Evolutionary conservation across 2,888 invertebrate species (phyloP), one percentile per base, ranked within the genome.

Genomic region (Glyphotaelius pellucidus): DNA sequence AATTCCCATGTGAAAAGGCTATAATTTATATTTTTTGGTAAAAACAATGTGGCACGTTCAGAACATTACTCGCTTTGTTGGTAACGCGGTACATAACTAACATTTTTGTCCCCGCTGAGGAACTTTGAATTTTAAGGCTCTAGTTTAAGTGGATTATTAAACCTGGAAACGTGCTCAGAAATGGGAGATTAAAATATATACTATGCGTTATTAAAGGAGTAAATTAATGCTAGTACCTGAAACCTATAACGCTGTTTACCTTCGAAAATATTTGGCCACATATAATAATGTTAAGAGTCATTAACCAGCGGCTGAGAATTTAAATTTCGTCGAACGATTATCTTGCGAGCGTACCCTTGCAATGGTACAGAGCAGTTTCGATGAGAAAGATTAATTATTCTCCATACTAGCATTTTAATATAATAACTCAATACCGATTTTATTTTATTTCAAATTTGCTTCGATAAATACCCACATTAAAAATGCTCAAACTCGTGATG

Each of bases 1-100:
- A 35, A 35, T 83, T 83, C 83, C 83, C 83, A 83, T 35, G 42
- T n/a, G 86, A 86, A 38, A 30, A 38, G 86, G 86, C 86, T 14
- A 30, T 86, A 35, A 38, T 42, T 86, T 42, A 42, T 86, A 35
- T 47, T 86, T 38, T 86, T 86, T 47, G 86, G 19, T 35, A 67
- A 67, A 86, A 86, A 86, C 86, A 30, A 30, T 42, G 86, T 42
- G 86, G 42, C 86, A 86, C 86, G 86, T 86, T 86, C 86, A 30
- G 42, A 42, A 30, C 86, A 86, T 86, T 86, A 86, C 86, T 86
- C 42, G 86, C 42, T 30, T 86, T 42, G 86, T 86, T 86, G 67
- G 67, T 67, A 67, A 67, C 25, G n/a, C 25, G 67, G 30, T 42
- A 42, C 86, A 30, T 86, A 86, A 86, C 42, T 42, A 42, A 86